Evolutionary conservation across 2,113 vertebrate species (phyloP).

Genomic region (Hydropotes inermis): DNA sequence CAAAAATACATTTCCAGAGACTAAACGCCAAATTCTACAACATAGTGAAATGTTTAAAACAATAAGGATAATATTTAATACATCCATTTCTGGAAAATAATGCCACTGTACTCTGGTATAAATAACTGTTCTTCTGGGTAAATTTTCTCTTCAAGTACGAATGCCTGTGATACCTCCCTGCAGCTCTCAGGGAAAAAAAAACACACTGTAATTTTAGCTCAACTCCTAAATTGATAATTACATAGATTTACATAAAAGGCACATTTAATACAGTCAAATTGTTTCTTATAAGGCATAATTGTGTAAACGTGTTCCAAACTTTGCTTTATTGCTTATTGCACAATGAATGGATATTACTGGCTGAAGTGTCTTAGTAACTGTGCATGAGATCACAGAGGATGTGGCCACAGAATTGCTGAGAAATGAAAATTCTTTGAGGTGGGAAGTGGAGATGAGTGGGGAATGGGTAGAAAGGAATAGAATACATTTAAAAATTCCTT

Average conservation of each 20-base stretch:
- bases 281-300: slow-evolving; percentile 58
- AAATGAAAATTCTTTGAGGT: not conserved
- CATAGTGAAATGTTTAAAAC: not conserved
- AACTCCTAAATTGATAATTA: slow-evolving; percentile 50
- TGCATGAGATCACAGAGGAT: not conserved
- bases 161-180: not conserved
- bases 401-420: not conserved
- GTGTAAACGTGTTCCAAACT: slow-evolving; percentile 37
- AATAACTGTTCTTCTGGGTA: not conserved
- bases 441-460: not conserved
- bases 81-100: not conserved
- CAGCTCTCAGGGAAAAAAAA: slow-evolving; percentile 14
- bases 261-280: slow-evolving; percentile 33
- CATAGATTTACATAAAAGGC: slow-evolving; percentile 54
- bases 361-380: not conserved
- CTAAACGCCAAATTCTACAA: not conserved
- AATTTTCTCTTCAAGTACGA: not conserved
- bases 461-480: not conserved
- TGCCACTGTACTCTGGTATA: not conserved
- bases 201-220: not conserved
- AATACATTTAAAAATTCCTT: not conserved
- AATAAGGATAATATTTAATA: not conserved
- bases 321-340: slow-evolving; percentile 17
- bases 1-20: not conserved
- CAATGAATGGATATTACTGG: slow-evolving; percentile 28